These are phyloP conservation scores for Thunnus thynnus DNA, from an alignment of 2,113 vertebrate species.

Conservation along the genomic window DNA sequence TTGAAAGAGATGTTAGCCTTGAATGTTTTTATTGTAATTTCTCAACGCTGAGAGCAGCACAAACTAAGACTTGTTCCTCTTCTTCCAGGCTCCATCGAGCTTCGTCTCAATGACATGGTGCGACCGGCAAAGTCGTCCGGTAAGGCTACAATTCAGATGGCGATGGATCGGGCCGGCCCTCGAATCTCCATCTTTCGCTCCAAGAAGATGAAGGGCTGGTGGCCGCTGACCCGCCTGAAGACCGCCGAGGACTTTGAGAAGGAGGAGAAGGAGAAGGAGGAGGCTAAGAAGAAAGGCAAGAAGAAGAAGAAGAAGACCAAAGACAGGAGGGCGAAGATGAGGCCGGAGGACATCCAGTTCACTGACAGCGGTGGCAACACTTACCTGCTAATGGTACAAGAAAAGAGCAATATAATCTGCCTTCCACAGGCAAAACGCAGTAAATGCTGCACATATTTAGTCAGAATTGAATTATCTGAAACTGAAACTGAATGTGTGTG, in stretches of 20 bases:
- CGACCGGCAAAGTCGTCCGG: constrained; percentile 85
- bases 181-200: constrained; percentile 92
- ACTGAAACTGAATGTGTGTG: background rate
- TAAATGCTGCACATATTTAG: background rate
- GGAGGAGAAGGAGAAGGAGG: constrained; percentile 85
- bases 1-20: no score
- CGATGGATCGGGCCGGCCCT: constrained; percentile 86
- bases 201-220: constrained; percentile 93
- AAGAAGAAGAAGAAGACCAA: constrained; percentile 77
- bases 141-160: constrained; percentile 90
- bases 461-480: no score
- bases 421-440: no score
- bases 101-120: constrained; percentile 92
- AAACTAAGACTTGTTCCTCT: no score
- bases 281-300: constrained; percentile 80
- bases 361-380: constrained; percentile 87
- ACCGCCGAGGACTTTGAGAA: constrained; percentile 87
- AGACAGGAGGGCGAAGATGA: constrained; percentile 83
- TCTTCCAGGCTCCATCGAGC: constrained; percentile 88
- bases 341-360: constrained; percentile 88
- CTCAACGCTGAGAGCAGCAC: no score
- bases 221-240: constrained; percentile 91
- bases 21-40: no score
- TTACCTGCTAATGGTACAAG: constrained; percentile 87
- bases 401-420: background rate